Evolutionary conservation across 2,113 vertebrate species (phyloP).

Genomic region (Gavia stellata): DNA sequence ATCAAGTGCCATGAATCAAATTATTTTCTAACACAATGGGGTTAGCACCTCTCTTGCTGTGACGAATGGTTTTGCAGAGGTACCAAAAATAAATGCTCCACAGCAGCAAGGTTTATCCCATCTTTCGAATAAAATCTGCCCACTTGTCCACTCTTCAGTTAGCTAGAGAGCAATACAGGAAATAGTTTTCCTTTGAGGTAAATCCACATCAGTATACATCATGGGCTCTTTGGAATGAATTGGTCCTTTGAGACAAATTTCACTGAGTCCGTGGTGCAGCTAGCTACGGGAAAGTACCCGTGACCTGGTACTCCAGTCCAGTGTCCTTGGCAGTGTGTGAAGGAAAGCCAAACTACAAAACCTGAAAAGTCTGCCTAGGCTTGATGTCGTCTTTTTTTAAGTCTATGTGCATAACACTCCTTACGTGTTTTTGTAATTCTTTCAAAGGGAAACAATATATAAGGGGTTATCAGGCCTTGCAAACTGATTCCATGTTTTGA

Average conservation of each 20-base stretch:
- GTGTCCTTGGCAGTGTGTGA: neutral
- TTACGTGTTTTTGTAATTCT: neutral
- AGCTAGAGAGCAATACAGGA: neutral
- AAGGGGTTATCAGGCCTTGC: neutral
- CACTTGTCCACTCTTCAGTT: neutral
- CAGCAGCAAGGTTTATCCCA: neutral
- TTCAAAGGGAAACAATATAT: neutral
- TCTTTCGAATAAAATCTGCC: neutral
- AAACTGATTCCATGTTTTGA: neutral
- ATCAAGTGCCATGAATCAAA: constrained; percentile 52
- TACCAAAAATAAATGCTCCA: constrained; percentile 13
- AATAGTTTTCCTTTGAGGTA: constrained; percentile 21
- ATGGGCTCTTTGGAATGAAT: neutral
- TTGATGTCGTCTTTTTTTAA: neutral
- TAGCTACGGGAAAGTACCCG: neutral
- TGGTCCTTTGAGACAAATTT: neutral
- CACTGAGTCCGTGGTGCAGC: neutral
- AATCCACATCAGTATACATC: neutral
- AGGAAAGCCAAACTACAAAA: neutral
- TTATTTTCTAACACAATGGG: constrained; percentile 52
- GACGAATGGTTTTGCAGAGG: neutral
- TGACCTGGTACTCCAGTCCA: neutral
- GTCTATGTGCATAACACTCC: neutral
- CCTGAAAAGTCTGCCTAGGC: neutral
- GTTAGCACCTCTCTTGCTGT: constrained; percentile 22